These are phyloP conservation scores for Phasia obesa DNA, from an alignment of 2,888 invertebrate species.

Conservation along the genomic window DNA sequence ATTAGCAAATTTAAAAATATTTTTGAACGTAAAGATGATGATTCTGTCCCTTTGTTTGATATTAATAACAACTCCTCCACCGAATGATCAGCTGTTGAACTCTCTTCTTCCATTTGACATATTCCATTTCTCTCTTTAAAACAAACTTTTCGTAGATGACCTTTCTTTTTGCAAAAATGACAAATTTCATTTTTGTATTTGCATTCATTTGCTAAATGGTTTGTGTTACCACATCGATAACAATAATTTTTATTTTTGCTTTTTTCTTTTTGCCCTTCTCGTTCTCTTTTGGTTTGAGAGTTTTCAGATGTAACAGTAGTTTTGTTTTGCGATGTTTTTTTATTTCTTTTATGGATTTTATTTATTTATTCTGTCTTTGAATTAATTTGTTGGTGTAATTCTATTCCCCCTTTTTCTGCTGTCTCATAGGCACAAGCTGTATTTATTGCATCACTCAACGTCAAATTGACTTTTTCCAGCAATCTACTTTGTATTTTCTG, in stretches of 20 bases:
- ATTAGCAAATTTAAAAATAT: not conserved
- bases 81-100: not conserved
- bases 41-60: conserved; percentile 8
- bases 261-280: not conserved
- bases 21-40: not conserved
- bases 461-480: conserved; percentile 15
- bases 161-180: conserved; percentile 8
- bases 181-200: conserved; percentile 6
- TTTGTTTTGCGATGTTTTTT: not conserved
- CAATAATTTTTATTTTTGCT: conserved; percentile 4
- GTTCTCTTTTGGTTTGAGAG: conserved; percentile 8
- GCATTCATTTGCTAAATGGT: conserved; percentile 13
- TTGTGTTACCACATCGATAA: conserved; percentile 1
- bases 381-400: conserved; percentile 29
- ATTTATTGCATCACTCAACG: not conserved
- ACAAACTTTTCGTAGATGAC: conserved; percentile 6
- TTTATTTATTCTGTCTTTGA: not conserved
- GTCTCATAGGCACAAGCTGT: conserved; percentile 2
- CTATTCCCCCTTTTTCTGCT: conserved; percentile 9
- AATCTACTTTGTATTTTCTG: conserved; percentile 18
- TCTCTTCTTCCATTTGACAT: not conserved
- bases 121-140: not conserved
- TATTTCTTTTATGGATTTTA: not conserved
- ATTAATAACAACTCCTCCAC: conserved; percentile 26
- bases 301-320: not conserved